Evolutionary conservation across 2,888 invertebrate species (phyloP).

Genomic region (Labia minor): DNA sequence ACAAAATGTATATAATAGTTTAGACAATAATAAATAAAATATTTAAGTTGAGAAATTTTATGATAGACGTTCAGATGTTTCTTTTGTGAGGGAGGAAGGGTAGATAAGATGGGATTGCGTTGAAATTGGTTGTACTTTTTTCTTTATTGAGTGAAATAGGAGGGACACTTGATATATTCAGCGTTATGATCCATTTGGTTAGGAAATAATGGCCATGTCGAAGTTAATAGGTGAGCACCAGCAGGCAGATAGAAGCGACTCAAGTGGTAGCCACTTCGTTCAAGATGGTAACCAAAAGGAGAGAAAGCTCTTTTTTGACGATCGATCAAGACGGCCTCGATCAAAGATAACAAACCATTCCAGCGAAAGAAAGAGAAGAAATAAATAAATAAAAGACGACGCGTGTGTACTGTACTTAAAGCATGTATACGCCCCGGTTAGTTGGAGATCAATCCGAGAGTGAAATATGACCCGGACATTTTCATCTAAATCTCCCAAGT

Average conservation of each 20-base stretch:
- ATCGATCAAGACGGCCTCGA: constrained; percentile 3
- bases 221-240: not conserved
- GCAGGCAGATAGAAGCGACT: not conserved
- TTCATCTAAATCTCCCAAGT: not conserved
- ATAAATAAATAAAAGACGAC: constrained; percentile 13
- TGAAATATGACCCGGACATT: constrained; percentile 3
- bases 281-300: not conserved
- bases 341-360: not conserved
- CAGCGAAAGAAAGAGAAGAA: not conserved
- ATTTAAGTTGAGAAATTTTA: too few species aligned
- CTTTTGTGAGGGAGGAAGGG: not conserved
- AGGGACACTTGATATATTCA: not conserved
- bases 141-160: not conserved
- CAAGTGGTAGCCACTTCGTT: not conserved
- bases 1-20: too few species aligned
- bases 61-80: too few species aligned
- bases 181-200: not conserved
- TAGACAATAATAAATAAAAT: too few species aligned
- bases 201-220: not conserved
- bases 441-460: not conserved
- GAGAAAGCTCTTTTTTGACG: not conserved
- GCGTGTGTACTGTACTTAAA: constrained; percentile 13
- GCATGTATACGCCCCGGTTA: not conserved
- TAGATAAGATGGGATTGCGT: not conserved
- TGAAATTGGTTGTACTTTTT: not conserved